Evolutionary conservation across 2,113 vertebrate species (phyloP).

Genomic region (Sinocyclocheilus rhinocerous): DNA sequence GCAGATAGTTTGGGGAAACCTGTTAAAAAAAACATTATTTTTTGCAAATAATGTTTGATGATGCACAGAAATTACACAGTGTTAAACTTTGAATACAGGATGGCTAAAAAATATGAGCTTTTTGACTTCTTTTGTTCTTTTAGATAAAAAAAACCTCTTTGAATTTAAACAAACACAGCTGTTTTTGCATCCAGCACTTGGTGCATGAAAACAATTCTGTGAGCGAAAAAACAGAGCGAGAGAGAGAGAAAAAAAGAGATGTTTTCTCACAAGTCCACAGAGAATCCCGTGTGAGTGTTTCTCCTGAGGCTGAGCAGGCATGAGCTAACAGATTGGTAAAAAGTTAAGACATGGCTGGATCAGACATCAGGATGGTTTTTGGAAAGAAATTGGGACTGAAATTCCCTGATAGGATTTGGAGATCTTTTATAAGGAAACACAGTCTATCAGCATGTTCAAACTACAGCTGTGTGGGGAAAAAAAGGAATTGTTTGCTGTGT

Average conservation of each 20-base stretch:
- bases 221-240: neutral
- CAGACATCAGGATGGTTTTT: conserved; percentile 30
- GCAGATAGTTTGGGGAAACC: neutral
- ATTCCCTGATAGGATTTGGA: conserved; percentile 57
- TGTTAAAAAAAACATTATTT: neutral
- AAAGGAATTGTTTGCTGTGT: conserved; percentile 43
- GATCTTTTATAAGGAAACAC: conserved; percentile 60
- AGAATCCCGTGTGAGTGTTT: conserved; percentile 9
- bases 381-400: conserved; percentile 27
- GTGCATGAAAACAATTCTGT: neutral
- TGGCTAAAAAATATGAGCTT: neutral
- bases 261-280: conserved; percentile 18
- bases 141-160: neutral
- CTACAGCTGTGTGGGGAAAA: conserved; percentile 1
- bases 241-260: neutral
- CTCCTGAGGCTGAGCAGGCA: conserved; percentile 19
- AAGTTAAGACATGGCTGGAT: conserved; percentile 19
- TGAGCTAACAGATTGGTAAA: conserved; percentile 31
- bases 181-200: conserved; percentile 2
- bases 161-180: conserved; percentile 24
- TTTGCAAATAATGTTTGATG: neutral
- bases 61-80: neutral
- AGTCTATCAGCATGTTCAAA: conserved; percentile 47
- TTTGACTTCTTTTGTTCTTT: neutral
- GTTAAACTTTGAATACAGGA: neutral